phyloP scores from a whole-genome alignment of 2,888 invertebrate species.

The Megalurothrips usitatus region DNA sequence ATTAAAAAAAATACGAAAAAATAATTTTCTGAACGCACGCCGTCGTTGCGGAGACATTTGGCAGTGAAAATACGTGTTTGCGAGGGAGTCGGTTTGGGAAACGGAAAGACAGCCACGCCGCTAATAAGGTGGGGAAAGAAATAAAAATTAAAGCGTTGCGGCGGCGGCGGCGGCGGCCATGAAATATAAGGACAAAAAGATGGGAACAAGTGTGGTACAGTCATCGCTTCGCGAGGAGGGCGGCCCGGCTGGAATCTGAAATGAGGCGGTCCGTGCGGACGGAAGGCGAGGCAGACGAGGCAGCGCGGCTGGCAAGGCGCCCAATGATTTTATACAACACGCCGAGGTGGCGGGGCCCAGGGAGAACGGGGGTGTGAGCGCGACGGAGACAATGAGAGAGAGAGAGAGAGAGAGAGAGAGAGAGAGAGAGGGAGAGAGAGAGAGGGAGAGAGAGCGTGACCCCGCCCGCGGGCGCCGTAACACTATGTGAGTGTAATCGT shows the following conservation, averaged over 20 bases:
- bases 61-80: no score
- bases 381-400: not conserved
- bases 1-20: no score
- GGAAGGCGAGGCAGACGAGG: no score
- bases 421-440: conserved; percentile 4
- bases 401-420: conserved; percentile 14
- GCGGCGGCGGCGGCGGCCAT: not conserved
- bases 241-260: not conserved
- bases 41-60: no score
- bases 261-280: not conserved
- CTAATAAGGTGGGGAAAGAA: not conserved
- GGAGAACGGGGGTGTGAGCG: not conserved
- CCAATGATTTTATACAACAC: not conserved
- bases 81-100: no score
- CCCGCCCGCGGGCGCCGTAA: no score
- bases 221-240: not conserved
- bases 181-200: not conserved
- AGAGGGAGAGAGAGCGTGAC: conserved; percentile 7
- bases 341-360: not conserved
- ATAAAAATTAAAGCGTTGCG: not conserved
- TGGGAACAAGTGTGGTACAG: not conserved
- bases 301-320: not conserved
- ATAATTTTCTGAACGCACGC: no score
- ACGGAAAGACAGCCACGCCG: no score
- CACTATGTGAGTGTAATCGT: no score